Evolutionary conservation across 2,113 vertebrate species (phyloP).

Genomic region (Peucedramus taeniatus): DNA sequence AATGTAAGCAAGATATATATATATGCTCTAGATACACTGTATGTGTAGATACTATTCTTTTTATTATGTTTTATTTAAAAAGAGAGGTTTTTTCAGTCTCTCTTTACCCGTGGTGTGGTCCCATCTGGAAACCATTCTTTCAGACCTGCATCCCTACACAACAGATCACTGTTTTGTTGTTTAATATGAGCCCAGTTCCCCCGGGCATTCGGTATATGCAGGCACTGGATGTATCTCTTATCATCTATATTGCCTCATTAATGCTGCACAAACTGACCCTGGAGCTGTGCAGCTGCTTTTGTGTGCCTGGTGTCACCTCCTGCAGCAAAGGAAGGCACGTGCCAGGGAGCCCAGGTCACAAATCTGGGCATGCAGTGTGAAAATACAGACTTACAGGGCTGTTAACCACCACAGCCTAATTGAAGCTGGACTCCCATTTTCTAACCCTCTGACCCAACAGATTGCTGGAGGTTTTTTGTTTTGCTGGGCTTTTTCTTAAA

Average conservation of each 20-base stretch:
- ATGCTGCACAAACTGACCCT: conserved; percentile 27
- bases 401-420: background rate
- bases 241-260: conserved; percentile 64
- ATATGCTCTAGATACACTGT: background rate
- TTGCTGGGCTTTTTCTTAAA: background rate
- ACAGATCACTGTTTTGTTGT: conserved; percentile 64
- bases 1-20: background rate
- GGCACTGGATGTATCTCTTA: conserved; percentile 61
- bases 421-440: conserved; percentile 25
- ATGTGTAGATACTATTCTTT: background rate
- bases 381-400: background rate
- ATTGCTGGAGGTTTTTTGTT: background rate
- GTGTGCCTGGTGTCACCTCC: conserved; percentile 5
- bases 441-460: background rate
- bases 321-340: background rate
- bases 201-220: conserved; percentile 1
- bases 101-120: background rate
- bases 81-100: background rate
- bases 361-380: background rate
- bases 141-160: conserved; percentile 19
- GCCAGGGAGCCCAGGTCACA: conserved; percentile 14
- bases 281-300: conserved; percentile 5
- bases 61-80: background rate
- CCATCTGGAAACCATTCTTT: conserved; percentile 73
- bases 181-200: conserved; percentile 53